These are phyloP conservation scores for Alitta virens DNA, from an alignment of 2,888 invertebrate species.

Conservation along the genomic window DNA sequence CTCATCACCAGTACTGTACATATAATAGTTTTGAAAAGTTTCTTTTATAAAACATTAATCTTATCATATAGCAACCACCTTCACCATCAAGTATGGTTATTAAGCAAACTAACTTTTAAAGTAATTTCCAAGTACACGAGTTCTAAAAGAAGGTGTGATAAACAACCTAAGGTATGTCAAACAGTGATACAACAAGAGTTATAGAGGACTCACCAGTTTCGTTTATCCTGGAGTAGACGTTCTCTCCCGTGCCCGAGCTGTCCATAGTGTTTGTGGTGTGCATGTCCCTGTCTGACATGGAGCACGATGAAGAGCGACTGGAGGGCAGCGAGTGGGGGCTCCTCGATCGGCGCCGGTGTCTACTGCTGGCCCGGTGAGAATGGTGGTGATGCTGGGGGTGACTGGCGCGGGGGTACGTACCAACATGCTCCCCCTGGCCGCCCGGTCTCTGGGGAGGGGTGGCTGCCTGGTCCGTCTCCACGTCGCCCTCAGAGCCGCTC, in stretches of 20 bases:
- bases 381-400: background rate
- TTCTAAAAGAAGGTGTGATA: no score
- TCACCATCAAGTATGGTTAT: no score
- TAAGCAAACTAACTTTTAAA: no score
- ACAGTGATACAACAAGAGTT: no score
- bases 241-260: conserved; percentile 22
- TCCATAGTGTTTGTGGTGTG: conserved; percentile 18
- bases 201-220: conserved; percentile 21
- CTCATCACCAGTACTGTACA: no score
- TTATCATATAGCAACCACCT: no score
- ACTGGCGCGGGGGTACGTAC: background rate
- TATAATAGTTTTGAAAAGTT: no score
- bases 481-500: conserved; percentile 49
- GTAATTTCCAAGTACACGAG: no score
- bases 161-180: no score
- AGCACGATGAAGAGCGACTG: conserved; percentile 11
- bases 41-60: no score
- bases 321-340: conserved; percentile 18
- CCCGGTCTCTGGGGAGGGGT: conserved; percentile 8
- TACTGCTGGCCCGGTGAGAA: background rate
- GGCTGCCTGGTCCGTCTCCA: conserved; percentile 31
- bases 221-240: conserved; percentile 27
- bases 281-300: conserved; percentile 7
- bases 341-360: conserved; percentile 4
- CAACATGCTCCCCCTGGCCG: background rate